Conservation (phyloP, 2,113 vertebrate species). For the Ciconia stormi region DNA sequence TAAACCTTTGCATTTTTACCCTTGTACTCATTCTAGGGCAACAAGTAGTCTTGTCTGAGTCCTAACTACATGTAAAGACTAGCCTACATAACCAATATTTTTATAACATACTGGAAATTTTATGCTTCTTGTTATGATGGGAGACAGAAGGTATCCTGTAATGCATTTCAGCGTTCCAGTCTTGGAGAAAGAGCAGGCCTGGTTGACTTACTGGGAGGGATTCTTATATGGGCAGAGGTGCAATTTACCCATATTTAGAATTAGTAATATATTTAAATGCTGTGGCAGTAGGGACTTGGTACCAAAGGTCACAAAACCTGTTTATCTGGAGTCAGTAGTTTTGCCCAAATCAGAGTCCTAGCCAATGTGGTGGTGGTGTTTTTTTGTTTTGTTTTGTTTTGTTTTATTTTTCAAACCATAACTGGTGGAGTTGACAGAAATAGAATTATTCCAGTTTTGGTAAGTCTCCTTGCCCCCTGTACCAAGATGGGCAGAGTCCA, state of each 20-base stretch:
- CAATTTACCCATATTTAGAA: neutral
- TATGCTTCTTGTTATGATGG: neutral
- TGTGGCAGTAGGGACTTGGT: neutral
- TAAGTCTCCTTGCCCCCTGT: neutral
- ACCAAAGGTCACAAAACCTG: neutral
- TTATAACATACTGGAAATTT: neutral
- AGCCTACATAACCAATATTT: neutral
- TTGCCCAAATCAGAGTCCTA: neutral
- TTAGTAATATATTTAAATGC: neutral
- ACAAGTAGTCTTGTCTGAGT: neutral
- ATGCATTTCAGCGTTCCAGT: neutral
- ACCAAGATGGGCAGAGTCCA: neutral
- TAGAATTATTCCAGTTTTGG: neutral
- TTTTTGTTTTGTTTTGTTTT: neutral
- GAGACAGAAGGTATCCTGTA: neutral
- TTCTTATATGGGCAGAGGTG: neutral
- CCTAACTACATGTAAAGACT: neutral
- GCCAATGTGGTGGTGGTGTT: neutral
- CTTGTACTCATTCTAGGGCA: neutral
- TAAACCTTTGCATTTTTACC: neutral
- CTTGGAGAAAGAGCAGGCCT: neutral
- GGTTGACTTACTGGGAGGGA: neutral
- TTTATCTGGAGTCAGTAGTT: neutral
- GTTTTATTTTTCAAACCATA: neutral
- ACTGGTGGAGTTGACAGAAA: neutral